Conservation (phyloP, 2,888 invertebrate species). For the Spialia ferax region DNA sequence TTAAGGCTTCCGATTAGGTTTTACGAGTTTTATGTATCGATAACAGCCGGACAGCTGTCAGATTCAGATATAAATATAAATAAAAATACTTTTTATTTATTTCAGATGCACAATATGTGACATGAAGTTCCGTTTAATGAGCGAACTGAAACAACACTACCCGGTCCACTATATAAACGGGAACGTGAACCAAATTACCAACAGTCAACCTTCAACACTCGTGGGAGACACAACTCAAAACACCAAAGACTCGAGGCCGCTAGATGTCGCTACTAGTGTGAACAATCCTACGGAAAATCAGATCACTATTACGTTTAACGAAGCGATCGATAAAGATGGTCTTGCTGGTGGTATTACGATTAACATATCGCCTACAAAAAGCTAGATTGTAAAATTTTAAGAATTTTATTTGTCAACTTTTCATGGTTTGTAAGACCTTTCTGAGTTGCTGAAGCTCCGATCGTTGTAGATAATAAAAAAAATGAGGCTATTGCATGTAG, state of each 20-base stretch:
- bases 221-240: not conserved
- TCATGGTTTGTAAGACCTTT: no score
- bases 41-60: no score
- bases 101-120: constrained; percentile 77
- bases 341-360: constrained; percentile 70
- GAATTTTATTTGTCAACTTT: no score
- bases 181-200: not conserved
- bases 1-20: no score
- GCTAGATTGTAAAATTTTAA: no score
- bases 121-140: constrained; percentile 69
- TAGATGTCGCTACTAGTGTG: constrained; percentile 21
- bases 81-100: constrained; percentile 21
- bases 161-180: constrained; percentile 70
- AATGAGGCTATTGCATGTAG: no score
- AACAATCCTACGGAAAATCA: constrained; percentile 50
- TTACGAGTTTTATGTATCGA: no score
- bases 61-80: no score
- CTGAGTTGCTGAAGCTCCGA: no score
- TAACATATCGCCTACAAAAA: constrained; percentile 55
- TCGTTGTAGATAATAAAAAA: no score
- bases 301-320: constrained; percentile 68
- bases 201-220: not conserved
- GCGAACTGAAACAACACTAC: constrained; percentile 78
- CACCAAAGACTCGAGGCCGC: constrained; percentile 28
- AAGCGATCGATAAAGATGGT: constrained; percentile 54